phyloP scores from a whole-genome alignment of 1,140 invertebrate genomes.

The Apocrypta bakeri region DNA sequence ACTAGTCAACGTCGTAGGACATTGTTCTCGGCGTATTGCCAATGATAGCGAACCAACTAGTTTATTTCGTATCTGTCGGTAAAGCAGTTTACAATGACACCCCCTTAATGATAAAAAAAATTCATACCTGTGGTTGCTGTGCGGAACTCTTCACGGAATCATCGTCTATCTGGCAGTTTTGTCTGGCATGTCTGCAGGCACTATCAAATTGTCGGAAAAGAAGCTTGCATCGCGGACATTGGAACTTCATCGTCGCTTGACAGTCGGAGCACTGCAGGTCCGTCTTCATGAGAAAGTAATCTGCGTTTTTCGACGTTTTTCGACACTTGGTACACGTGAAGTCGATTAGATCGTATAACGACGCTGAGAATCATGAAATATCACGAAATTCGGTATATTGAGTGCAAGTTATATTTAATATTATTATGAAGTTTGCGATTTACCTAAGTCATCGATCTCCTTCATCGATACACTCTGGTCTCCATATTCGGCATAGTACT shows the following conservation, averaged over 20 bases:
- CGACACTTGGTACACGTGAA: slow-evolving; percentile 40
- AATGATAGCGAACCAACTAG: too few relatives aligned
- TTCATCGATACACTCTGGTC: neutral
- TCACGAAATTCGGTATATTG: neutral
- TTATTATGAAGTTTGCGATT: neutral
- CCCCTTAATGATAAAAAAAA: neutral
- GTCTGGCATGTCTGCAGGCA: slow-evolving; percentile 23
- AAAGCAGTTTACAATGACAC: neutral
- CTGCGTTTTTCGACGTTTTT: slow-evolving; percentile 6
- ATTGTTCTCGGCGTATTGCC: too few relatives aligned
- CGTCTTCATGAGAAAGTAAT: slow-evolving; percentile 4
- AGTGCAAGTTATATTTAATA: neutral
- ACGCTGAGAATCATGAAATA: neutral
- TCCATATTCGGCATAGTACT: neutral
- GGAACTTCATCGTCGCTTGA: slow-evolving; percentile 30
- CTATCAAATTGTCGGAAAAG: slow-evolving; percentile 33
- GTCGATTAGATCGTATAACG: slow-evolving; percentile 5
- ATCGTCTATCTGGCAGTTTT: slow-evolving; percentile 26
- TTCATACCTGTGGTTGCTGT: neutral
- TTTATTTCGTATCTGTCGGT: too few relatives aligned
- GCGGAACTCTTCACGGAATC: neutral
- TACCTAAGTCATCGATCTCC: slow-evolving; percentile 11
- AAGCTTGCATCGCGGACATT: slow-evolving; percentile 37
- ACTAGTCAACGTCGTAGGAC: too few relatives aligned
- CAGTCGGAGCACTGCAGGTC: slow-evolving; percentile 14